Conservation (phyloP, 2,797 vertebrate species). For the Margarornis squamiger region DNA sequence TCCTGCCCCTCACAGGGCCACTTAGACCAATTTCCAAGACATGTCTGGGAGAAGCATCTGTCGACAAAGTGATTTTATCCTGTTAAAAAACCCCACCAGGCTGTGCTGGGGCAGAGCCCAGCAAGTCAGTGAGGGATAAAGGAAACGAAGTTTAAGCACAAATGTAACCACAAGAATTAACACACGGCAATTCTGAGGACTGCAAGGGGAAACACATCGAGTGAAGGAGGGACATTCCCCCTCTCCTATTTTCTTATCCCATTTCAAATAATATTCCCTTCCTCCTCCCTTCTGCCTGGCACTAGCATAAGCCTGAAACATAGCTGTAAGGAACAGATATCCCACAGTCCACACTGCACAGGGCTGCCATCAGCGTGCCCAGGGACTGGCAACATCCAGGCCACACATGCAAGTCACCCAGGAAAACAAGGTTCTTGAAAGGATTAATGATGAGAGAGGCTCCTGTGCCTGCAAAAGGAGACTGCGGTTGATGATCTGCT, state of each 20-base stretch:
- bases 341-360: not conserved
- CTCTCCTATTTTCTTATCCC: not conserved
- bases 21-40: not conserved
- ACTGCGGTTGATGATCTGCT: not conserved
- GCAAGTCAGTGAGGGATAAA: not conserved
- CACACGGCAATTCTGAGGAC: not conserved
- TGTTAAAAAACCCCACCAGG: fast-evolving
- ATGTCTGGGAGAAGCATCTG: not conserved
- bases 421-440: not conserved
- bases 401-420: not conserved
- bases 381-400: not conserved
- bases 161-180: not conserved
- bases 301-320: not conserved
- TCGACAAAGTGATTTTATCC: not conserved
- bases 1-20: not conserved
- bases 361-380: not conserved
- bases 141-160: not conserved
- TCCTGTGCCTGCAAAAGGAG: not conserved
- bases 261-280: not conserved
- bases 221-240: not conserved
- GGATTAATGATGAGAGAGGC: not conserved
- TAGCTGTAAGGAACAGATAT: fast-evolving
- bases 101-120: not conserved
- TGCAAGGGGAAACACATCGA: not conserved
- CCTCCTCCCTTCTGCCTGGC: not conserved